Base-by-base conservation (phyloP, 2,113 vertebrate genomes). In the Dasyornis broadbenti region DNA sequence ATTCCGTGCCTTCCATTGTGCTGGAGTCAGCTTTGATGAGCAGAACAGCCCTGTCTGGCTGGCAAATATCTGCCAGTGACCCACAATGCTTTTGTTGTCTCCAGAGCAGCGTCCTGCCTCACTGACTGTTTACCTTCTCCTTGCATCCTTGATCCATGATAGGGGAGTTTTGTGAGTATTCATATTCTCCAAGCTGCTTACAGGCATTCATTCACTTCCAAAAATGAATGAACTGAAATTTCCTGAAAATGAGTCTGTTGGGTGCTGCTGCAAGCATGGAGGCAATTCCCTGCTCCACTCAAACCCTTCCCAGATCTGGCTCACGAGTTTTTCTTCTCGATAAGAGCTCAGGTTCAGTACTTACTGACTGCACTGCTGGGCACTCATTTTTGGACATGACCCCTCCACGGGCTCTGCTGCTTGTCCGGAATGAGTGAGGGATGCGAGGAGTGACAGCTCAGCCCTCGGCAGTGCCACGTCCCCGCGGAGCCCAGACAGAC, bases 21-120 rank as follows among this genome's bases (percentile, higher is more conserved):
- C 88, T 90, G 90, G 68, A 93, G 86, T 88, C 90, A 86, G 94
- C 94, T 92, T 27, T 82, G 85, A 90, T 49, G 88, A 94, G 82
- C 45, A 22, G 24, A 88, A 61, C 82, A 90, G 94, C 85, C 75
- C 66, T 4, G 90, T 0, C 84, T 82, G 90, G 11, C 92, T 87
- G 60, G 72, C 2, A 6, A 50, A 4, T 26, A 12, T 33, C 64
- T 86, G 89, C 66, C 93, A 33, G 64, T 4, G 81, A 30, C 81
- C 72, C 72, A 45, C 39, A 2, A 13, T 0, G 37, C 28, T 40
- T 68, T 28, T 53, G 86, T 19, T 72, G 80, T 64, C 2, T 10
- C 70, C 0, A 0, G 44, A 63, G 57, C 79, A 39, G 91, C 0
- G 24, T 77, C 86, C 83, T 73, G 83, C 54, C 89, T 44, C 27